Evolutionary conservation across 2,797 vertebrate species (phyloP).

Genomic region (Halcyon smyrnensis): DNA sequence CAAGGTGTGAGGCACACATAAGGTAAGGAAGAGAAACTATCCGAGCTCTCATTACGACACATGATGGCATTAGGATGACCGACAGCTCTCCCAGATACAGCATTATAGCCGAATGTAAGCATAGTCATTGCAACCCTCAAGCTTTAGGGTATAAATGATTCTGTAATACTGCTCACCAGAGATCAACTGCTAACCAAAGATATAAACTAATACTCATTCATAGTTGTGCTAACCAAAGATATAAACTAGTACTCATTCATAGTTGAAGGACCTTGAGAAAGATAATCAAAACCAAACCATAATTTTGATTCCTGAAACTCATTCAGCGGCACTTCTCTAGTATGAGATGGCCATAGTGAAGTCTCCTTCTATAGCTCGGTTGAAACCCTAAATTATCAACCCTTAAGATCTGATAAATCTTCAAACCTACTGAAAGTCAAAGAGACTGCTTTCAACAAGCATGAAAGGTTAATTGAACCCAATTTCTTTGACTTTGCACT

Average conservation of each 20-base stretch:
- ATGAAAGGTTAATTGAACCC: background rate
- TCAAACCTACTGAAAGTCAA: background rate
- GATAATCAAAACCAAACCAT: background rate
- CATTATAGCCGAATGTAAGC: background rate
- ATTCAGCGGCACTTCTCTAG: background rate
- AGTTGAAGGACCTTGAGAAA: background rate
- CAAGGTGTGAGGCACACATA: background rate
- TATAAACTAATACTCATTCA: background rate
- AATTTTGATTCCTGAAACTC: background rate
- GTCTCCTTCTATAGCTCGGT: background rate
- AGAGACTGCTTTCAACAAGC: background rate
- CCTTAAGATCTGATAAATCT: background rate
- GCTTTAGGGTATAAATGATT: background rate
- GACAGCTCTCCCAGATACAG: background rate
- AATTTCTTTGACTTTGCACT: background rate
- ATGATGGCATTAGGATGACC: background rate
- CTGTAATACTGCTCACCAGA: background rate
- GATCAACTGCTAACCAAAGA: background rate
- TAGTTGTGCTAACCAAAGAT: background rate
- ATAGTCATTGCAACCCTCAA: background rate
- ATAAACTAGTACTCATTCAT: background rate
- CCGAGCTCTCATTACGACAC: background rate
- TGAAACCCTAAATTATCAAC: background rate
- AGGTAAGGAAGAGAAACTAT: background rate
- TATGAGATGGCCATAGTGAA: background rate